phyloP scores from a whole-genome alignment of 2,888 invertebrate genomes.

The Drosophila ezoana region DNA sequence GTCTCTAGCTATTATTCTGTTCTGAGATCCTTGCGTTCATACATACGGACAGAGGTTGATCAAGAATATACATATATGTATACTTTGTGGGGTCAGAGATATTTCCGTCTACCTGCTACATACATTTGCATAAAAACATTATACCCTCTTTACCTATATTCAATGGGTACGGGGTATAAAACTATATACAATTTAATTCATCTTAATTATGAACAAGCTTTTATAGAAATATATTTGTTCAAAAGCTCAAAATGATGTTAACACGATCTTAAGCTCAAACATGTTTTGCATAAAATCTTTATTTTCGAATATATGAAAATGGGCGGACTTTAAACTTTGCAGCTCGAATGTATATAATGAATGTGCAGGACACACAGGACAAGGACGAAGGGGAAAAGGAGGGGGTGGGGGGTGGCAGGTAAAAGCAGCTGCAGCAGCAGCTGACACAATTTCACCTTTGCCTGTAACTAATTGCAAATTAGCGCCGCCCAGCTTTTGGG shows the following conservation, averaged over 20 bases:
- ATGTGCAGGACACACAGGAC: constrained; percentile 6
- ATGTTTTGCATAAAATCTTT: not conserved
- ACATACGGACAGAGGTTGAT: too few species aligned
- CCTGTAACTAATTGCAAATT: constrained; percentile 55
- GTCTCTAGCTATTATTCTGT: too few species aligned
- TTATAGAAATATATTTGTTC: too few species aligned
- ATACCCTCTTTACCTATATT: too few species aligned
- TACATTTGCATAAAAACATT: not conserved
- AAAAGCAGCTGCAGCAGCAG: constrained; percentile 20
- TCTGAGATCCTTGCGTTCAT: too few species aligned
- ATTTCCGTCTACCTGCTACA: not conserved
- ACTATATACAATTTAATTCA: not conserved
- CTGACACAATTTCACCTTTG: constrained; percentile 40
- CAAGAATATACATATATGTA: not conserved
- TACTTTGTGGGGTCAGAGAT: too few species aligned
- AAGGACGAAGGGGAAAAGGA: not conserved
- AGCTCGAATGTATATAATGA: constrained; percentile 31
- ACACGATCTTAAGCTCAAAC: too few species aligned
- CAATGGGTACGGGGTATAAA: too few species aligned
- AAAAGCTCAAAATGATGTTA: too few species aligned
- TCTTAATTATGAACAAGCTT: too few species aligned
- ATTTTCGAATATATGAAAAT: too few species aligned
- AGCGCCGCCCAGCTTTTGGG: constrained; percentile 10
- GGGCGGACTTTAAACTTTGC: constrained; percentile 30
- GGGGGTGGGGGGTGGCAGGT: not conserved